Percentiles rank a stretch among this genome's conserved stretches.
These are phyloP conservation scores for Ephydatia muelleri DNA, from an alignment of 37 sponge, comb jelly and placozoan species.

Conservation along the genomic window DNA sequence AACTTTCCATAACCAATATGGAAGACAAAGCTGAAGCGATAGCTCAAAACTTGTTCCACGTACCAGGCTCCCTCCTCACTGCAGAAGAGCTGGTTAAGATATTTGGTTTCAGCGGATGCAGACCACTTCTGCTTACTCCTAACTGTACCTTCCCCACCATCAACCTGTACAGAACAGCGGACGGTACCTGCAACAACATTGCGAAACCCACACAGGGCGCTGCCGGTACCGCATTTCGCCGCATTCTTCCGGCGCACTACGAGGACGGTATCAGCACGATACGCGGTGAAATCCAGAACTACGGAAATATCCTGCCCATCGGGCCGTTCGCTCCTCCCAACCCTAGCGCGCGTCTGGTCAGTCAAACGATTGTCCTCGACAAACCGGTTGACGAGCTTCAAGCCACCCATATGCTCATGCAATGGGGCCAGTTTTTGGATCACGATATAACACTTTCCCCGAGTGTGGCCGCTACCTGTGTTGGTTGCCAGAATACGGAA, in stretches of 20 bases:
- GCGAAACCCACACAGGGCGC: slow-evolving; percentile 67
- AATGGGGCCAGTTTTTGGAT: slow-evolving; percentile 96
- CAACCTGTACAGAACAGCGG: slow-evolving; percentile 45
- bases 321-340: slow-evolving; percentile 65
- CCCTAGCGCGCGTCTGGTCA: slow-evolving; percentile 82
- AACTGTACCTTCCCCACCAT: slow-evolving; percentile 9
- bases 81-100: slow-evolving; percentile 40
- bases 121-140: neutral
- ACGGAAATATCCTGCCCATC: neutral
- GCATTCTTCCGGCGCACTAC: slow-evolving; percentile 75
- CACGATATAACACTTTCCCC: slow-evolving; percentile 73
- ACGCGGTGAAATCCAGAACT: slow-evolving; percentile 57
- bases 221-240: slow-evolving; percentile 50
- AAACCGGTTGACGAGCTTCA: slow-evolving; percentile 37
- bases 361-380: slow-evolving; percentile 21
- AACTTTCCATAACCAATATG: neutral
- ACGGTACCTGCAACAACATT: slow-evolving; percentile 94
- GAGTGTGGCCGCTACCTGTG: slow-evolving; percentile 17
- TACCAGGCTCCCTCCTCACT: slow-evolving; percentile 47
- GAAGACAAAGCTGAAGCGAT: slow-evolving; percentile 40
- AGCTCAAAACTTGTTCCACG: slow-evolving; percentile 52
- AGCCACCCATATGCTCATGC: slow-evolving; percentile 86
- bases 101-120: slow-evolving; percentile 1
- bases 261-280: slow-evolving; percentile 72
- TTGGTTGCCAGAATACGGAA: slow-evolving; percentile 26